Conservation (phyloP, 1,140 invertebrate genomes). For the Thaumetopoea pityocampa region DNA sequence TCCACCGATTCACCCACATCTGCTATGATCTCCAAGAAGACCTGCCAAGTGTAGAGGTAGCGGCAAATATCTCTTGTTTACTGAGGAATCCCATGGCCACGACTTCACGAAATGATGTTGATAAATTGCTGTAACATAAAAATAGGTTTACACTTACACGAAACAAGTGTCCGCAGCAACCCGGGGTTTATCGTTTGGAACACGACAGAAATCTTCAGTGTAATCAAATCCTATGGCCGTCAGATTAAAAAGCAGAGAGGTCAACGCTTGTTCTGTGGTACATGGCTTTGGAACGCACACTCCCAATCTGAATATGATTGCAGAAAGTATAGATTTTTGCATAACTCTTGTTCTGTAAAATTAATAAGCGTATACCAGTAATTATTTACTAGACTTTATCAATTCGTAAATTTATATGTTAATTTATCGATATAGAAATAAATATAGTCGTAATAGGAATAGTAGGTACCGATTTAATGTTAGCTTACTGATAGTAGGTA, state of each 20-base stretch:
- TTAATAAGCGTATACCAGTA: slow-evolving; percentile 1
- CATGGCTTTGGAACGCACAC: slow-evolving; percentile 41
- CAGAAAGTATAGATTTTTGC: slow-evolving; percentile 13
- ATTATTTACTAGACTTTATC: neutral
- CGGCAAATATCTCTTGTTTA: no score
- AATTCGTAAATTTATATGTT: neutral
- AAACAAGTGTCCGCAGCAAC: slow-evolving; percentile 31
- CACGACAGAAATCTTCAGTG: slow-evolving; percentile 34
- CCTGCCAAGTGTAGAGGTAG: no score
- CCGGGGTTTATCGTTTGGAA: slow-evolving; percentile 49
- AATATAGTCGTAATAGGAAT: neutral
- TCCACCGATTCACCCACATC: no score
- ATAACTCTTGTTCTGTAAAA: slow-evolving; percentile 5
- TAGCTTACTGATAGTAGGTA: no score
- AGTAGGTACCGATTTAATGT: no score
- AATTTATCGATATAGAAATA: neutral
- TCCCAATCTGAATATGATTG: slow-evolving; percentile 30
- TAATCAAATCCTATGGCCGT: slow-evolving; percentile 31
- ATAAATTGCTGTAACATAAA: no score
- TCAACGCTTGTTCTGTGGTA: slow-evolving; percentile 25
- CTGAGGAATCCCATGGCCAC: no score
- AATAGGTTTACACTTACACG: no score
- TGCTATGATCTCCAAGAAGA: no score
- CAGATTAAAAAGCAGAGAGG: slow-evolving; percentile 21
- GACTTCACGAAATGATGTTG: no score